A percentile compares a stretch with the other conserved stretches of the same genome.
These are phyloP conservation scores for Archips crataeganus DNA, from an alignment of 2,888 invertebrate genomes.

Conservation along the genomic window DNA sequence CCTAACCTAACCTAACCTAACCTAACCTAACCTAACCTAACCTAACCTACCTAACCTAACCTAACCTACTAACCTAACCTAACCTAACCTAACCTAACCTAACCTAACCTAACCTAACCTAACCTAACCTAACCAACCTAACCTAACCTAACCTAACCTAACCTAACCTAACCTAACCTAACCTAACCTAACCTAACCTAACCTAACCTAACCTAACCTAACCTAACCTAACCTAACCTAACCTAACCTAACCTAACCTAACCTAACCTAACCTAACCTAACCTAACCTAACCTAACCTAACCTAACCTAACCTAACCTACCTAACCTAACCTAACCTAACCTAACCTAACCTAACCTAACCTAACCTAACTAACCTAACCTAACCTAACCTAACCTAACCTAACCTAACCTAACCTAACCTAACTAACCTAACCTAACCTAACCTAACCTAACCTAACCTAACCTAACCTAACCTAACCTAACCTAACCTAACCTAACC, in stretches of 20 bases:
- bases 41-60: slow-evolving; percentile 51
- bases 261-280: slow-evolving; percentile 26
- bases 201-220: slow-evolving; percentile 47
- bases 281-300: slow-evolving; percentile 25
- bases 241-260: slow-evolving; percentile 25
- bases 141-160: slow-evolving; percentile 23
- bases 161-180: slow-evolving; percentile 44
- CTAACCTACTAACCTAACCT: too few species aligned
- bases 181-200: slow-evolving; percentile 45
- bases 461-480: slow-evolving; percentile 43
- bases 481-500: slow-evolving; percentile 44
- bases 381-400: slow-evolving; percentile 23
- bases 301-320: slow-evolving; percentile 28
- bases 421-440: slow-evolving; percentile 25
- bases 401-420: slow-evolving; percentile 28
- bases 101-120: slow-evolving; percentile 48
- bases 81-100: slow-evolving; percentile 50
- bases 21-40: slow-evolving; percentile 49
- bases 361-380: slow-evolving; percentile 30
- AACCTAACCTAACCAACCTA: slow-evolving; percentile 48
- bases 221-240: slow-evolving; percentile 43
- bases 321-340: slow-evolving; percentile 25
- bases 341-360: slow-evolving; percentile 27
- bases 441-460: slow-evolving; percentile 41
- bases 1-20: slow-evolving; percentile 48